These are phyloP conservation scores for Ceratosolen fusciceps DNA, from an alignment of 1,140 invertebrate species.

Conservation along the genomic window DNA sequence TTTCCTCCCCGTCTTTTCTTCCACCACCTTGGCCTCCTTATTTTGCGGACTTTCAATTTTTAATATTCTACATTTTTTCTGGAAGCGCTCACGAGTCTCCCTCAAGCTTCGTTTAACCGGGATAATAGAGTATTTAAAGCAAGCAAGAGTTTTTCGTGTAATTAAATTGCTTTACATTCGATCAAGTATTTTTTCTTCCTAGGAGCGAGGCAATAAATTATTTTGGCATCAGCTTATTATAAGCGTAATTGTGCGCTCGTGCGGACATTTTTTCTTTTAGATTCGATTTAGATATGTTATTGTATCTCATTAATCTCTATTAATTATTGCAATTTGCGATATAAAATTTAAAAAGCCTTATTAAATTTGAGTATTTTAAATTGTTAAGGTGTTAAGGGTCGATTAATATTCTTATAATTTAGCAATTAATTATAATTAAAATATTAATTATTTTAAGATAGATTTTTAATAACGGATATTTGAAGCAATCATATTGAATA, in stretches of 20 bases:
- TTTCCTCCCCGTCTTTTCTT: neutral
- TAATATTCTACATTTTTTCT: constrained; percentile 28
- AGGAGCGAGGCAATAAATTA: constrained; percentile 37
- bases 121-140: constrained; percentile 49
- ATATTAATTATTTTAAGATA: neutral
- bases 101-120: neutral
- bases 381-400: neutral
- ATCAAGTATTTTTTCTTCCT: constrained; percentile 37
- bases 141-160: constrained; percentile 30
- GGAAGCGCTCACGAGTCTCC: constrained; percentile 19
- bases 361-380: constrained; percentile 37
- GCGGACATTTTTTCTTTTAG: constrained; percentile 20
- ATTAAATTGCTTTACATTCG: constrained; percentile 49
- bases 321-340: constrained; percentile 43
- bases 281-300: constrained; percentile 49
- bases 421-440: constrained; percentile 17
- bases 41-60: constrained; percentile 6
- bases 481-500: neutral
- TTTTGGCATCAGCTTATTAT: constrained; percentile 43
- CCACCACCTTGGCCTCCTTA: neutral
- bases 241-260: constrained; percentile 36
- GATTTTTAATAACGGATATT: neutral
- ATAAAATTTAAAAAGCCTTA: constrained; percentile 16
- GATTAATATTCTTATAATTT: constrained; percentile 25
- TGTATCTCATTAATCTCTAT: constrained; percentile 45